These are phyloP conservation scores for Yoshiicerus persimilis DNA, from an alignment of 1,140 invertebrate species.

Conservation along the genomic window DNA sequence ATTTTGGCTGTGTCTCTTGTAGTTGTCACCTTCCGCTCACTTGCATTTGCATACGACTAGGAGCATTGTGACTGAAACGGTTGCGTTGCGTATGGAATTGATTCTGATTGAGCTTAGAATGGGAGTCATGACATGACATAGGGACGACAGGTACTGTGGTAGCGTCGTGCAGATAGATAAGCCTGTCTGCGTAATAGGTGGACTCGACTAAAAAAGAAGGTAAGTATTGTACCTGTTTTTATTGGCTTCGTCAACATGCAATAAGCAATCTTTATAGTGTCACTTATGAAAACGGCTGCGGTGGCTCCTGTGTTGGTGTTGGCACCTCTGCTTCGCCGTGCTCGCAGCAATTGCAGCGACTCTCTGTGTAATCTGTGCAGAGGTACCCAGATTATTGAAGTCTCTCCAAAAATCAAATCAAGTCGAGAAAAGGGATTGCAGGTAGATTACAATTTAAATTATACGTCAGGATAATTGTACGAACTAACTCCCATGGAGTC, in stretches of 20 bases:
- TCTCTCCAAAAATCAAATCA: background rate
- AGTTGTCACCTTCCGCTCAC: slow-evolving; percentile 9
- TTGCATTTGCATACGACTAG: background rate
- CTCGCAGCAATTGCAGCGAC: background rate
- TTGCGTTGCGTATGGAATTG: background rate
- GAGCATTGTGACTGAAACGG: background rate
- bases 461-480: too few species aligned
- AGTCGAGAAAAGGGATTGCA: background rate
- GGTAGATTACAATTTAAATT: background rate
- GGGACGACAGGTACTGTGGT: background rate
- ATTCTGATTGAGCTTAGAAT: background rate
- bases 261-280: background rate
- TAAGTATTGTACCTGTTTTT: background rate
- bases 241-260: background rate
- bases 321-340: background rate
- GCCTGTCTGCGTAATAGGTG: background rate
- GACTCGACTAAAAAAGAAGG: background rate
- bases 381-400: background rate
- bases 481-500: too few species aligned
- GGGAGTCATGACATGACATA: background rate
- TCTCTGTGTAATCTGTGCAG: background rate
- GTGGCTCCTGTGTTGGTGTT: background rate
- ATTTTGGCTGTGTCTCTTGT: background rate
- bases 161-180: background rate
- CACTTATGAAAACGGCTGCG: background rate